Evolutionary conservation across 2,797 vertebrate genomes (phyloP).

Genomic region (Amblyopsis hoosieri): DNA sequence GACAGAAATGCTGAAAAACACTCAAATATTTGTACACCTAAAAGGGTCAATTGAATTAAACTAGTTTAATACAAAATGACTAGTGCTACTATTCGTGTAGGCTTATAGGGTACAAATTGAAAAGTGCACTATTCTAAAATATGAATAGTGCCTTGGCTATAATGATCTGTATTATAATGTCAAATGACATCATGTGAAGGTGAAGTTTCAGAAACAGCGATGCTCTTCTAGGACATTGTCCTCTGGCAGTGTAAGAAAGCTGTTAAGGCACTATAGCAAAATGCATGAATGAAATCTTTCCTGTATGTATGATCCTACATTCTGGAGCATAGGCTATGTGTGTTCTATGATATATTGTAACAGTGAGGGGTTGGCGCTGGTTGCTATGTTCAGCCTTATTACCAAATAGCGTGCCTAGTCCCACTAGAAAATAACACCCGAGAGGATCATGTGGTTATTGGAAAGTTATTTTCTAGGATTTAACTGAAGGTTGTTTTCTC

Average conservation of each 20-base stretch:
- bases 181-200: neutral
- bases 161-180: constrained; percentile 6
- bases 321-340: too few species aligned
- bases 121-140: neutral
- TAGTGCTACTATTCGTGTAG: too few species aligned
- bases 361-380: too few species aligned
- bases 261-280: constrained; percentile 3
- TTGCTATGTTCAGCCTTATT: neutral
- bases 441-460: constrained; percentile 47
- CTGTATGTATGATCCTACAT: too few species aligned
- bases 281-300: neutral
- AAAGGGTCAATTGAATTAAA: constrained; percentile 4
- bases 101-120: too few species aligned
- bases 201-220: neutral
- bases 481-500: constrained; percentile 31
- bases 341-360: too few species aligned
- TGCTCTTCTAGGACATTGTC: constrained; percentile 1
- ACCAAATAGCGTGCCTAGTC: neutral
- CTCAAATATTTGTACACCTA: neutral
- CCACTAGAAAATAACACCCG: constrained; percentile 18
- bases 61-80: constrained; percentile 1
- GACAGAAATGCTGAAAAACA: constrained; percentile 1
- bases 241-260: constrained; percentile 4
- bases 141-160: neutral
- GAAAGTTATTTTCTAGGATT: constrained; percentile 32